Evolutionary conservation across 2,797 vertebrate genomes (phyloP), one percentile per base, ranked within the genome.

Genomic region (Peromyscus eremicus): DNA sequence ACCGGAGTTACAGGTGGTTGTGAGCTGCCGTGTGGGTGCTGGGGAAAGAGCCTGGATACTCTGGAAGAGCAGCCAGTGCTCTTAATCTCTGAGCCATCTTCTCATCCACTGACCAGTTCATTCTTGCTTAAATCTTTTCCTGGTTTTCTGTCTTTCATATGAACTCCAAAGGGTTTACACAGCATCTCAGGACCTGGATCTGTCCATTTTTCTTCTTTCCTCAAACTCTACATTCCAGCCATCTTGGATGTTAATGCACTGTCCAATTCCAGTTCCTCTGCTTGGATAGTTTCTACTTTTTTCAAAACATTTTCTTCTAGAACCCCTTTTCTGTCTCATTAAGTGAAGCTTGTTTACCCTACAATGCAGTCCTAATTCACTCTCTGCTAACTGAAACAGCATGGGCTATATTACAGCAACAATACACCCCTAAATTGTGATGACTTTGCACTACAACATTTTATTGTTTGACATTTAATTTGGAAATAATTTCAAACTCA

Each of bases 401-500:
- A 46, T 25, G 4, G 29, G 46, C 37, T 84, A 4, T n/a, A 37
- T 57, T 80, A 43, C 4, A 19, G 6, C 52, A 87, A 49, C 75
- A 89, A 49, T 46, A 82, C 49, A 66, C 3, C 10, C 55, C 71
- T 34, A 71, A 43, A 79, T 19, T 34, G 89, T 73, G 83, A 14
- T 43, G 37, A 80, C 32, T 91, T 75, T 34, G 43, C 46, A 62
- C 4, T 23, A 71, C 71, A 70, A n/a, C 21, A 77, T 55, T 86
- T 96, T 70, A 70, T 62, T 68, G 66, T 94, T 91, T 79, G 55
- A 57, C 34, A 83, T 86, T 90, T 95, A 82, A 91, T 91, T 94
- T 91, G 27, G n/a, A 97, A 86, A 82, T 88, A 88, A 93, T 82
- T 94, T 90, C 10, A 94, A 87, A 77, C 21, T 88, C 90, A 71